Conservation (phyloP, 2,113 vertebrate genomes). For the Eclectus roratus region DNA sequence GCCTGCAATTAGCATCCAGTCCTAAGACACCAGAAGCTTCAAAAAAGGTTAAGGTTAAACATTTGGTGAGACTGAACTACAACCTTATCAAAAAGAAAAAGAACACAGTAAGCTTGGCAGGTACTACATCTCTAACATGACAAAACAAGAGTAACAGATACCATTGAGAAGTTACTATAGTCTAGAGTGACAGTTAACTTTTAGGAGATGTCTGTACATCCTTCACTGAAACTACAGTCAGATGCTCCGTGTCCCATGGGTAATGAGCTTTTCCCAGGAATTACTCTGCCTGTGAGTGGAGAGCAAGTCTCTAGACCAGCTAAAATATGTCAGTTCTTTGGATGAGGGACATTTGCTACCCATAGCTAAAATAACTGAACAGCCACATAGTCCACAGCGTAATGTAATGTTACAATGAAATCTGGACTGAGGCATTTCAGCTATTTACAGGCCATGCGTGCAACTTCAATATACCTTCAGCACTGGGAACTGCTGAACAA, state of each 20-base stretch:
- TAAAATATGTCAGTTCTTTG: neutral
- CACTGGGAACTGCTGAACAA: neutral
- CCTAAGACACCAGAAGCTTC: neutral
- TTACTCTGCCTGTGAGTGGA: neutral
- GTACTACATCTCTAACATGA: neutral
- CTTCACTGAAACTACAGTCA: neutral
- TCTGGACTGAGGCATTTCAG: neutral
- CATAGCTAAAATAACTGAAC: neutral
- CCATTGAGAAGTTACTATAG: neutral
- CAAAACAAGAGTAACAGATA: neutral
- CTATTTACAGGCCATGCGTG: accelerated
- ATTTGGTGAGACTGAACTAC: neutral
- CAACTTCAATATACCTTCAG: neutral
- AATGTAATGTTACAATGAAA: neutral
- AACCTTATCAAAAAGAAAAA: neutral
- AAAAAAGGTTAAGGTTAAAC: neutral
- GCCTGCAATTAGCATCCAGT: neutral
- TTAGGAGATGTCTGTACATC: neutral
- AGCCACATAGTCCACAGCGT: neutral
- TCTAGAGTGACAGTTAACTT: neutral
- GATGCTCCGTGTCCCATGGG: accelerated
- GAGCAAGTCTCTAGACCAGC: neutral
- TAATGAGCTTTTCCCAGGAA: neutral
- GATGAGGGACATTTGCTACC: neutral
- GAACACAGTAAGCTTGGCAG: neutral